Evolutionary conservation across 1,140 invertebrate species (phyloP).

Genomic region (Aphidius gifuensis): DNA sequence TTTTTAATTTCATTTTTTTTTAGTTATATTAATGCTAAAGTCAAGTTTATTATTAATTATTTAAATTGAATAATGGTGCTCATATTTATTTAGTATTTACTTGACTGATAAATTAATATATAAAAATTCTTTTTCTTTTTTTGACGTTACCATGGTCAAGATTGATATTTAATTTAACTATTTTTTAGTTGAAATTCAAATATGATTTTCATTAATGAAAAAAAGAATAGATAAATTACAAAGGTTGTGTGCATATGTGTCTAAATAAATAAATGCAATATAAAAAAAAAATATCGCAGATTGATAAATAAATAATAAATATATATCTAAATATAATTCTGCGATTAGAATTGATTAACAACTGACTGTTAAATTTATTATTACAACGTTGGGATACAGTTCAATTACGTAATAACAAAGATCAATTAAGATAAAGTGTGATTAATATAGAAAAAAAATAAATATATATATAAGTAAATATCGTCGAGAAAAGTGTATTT

Average conservation of each 20-base stretch:
- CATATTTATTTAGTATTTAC: slow-evolving; percentile 25
- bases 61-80: slow-evolving; percentile 11
- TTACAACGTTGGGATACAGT: background rate
- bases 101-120: slow-evolving; percentile 25
- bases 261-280: too few relatives aligned
- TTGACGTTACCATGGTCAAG: slow-evolving; percentile 38
- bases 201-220: background rate
- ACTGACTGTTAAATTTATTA: too few relatives aligned
- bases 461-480: slow-evolving; percentile 7
- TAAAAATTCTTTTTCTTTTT: slow-evolving; percentile 19
- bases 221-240: slow-evolving; percentile 3
- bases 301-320: slow-evolving; percentile 35
- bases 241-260: background rate
- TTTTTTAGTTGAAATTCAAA: too few relatives aligned
- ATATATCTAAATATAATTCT: slow-evolving; percentile 4
- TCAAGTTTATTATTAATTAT: slow-evolving; percentile 29
- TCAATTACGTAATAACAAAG: slow-evolving; percentile 12
- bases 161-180: too few relatives aligned
- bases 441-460: slow-evolving; percentile 9
- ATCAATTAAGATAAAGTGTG: slow-evolving; percentile 18
- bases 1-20: background rate
- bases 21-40: background rate
- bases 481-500: slow-evolving; percentile 1
- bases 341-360: too few relatives aligned
- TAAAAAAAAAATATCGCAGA: too few relatives aligned